phyloP scores from a whole-genome alignment of 2,113 vertebrate genomes.

The Ibidorhyncha struthersii region DNA sequence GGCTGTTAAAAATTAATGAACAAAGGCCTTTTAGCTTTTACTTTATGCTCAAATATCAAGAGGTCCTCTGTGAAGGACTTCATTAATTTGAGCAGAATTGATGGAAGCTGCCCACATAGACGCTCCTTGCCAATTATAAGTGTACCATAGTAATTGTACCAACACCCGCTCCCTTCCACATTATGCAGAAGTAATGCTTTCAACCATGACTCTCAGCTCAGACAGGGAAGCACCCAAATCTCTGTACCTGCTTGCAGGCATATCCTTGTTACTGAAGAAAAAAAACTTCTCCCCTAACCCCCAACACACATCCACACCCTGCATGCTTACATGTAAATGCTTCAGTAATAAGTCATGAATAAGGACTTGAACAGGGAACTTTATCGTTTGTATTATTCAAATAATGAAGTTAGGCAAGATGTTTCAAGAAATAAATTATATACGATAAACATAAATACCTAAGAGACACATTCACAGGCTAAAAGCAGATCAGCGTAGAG shows the following conservation, averaged over 20 bases:
- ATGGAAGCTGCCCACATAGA: not conserved
- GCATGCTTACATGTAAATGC: not conserved
- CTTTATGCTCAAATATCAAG: not conserved
- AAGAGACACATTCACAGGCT: not conserved
- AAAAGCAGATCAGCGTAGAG: not conserved
- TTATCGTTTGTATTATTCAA: not conserved
- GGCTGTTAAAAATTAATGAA: constrained; percentile 5
- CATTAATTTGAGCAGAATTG: not conserved
- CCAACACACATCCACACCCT: not conserved
- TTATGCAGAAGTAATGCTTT: not conserved
- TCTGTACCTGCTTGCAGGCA: not conserved
- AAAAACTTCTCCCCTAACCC: not conserved
- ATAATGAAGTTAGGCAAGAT: not conserved
- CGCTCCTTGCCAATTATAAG: not conserved
- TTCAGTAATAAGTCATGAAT: not conserved
- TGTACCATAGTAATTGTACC: accelerated
- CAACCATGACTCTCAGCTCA: not conserved
- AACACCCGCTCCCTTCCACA: not conserved
- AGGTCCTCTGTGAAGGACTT: not conserved
- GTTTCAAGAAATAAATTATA: not conserved
- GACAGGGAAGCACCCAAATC: not conserved
- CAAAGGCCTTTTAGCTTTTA: not conserved
- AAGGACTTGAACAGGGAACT: not conserved
- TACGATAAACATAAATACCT: not conserved
- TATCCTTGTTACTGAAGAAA: not conserved